Percentiles rank a stretch among this genome's conserved stretches.
phyloP scores from a whole-genome alignment of 2,797 vertebrate species.

The Choloepus didactylus region DNA sequence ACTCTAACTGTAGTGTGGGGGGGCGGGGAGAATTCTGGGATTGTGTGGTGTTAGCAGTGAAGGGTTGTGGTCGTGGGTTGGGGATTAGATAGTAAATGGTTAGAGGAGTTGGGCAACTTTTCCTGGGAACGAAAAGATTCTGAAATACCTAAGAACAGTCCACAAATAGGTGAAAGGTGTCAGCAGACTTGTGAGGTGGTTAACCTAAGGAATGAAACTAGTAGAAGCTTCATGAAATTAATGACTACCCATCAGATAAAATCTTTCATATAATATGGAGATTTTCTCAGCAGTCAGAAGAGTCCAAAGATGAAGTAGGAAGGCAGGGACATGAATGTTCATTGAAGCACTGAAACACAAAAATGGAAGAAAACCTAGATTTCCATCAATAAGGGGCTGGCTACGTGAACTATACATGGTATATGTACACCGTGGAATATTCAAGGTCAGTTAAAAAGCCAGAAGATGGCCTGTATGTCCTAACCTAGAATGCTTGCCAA shows the following conservation, averaged over 20 bases:
- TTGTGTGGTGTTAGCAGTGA: too few species aligned
- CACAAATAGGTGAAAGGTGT: background rate
- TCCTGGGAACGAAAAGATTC: background rate
- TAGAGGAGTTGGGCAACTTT: background rate
- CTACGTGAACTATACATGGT: background rate
- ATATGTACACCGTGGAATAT: background rate
- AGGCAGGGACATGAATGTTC: background rate
- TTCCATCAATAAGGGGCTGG: background rate
- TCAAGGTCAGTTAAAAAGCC: background rate
- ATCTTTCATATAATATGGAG: background rate
- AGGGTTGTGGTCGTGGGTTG: background rate
- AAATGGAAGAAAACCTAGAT: background rate
- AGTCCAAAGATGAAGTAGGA: background rate
- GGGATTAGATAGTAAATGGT: background rate
- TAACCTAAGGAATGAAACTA: background rate
- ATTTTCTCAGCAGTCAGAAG: background rate
- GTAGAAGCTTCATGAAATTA: background rate
- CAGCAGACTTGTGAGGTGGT: rapidly evolving
- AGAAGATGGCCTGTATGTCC: background rate
- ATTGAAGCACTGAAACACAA: background rate
- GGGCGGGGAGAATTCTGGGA: background rate
- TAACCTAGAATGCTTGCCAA: background rate
- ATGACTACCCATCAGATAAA: background rate
- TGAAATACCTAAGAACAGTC: background rate
- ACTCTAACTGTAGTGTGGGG: too few species aligned